These are phyloP conservation scores for Neria commutata DNA, from an alignment of 2,888 invertebrate species.

Conservation along the genomic window DNA sequence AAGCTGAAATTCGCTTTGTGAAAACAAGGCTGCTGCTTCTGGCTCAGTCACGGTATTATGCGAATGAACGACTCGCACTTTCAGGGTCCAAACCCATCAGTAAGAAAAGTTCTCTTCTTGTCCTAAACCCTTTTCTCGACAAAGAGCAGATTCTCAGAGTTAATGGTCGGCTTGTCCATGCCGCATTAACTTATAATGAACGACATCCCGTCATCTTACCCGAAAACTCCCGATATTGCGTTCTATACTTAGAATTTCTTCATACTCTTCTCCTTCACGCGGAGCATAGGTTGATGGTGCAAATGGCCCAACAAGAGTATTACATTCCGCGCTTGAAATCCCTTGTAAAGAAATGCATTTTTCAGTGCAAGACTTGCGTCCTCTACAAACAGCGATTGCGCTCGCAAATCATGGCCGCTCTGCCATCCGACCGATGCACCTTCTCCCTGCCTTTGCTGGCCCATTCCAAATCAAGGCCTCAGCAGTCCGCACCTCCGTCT, in stretches of 20 bases:
- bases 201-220: not conserved
- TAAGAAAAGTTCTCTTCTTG: too few relatives aligned
- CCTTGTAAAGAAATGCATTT: not conserved
- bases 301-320: not conserved
- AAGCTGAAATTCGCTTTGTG: too few relatives aligned
- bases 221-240: not conserved
- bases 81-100: too few relatives aligned
- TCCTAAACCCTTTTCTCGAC: too few relatives aligned
- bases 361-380: not conserved
- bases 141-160: too few relatives aligned
- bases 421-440: not conserved
- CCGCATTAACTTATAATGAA: too few relatives aligned
- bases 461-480: conserved; percentile 27
- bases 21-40: too few relatives aligned
- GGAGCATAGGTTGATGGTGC: not conserved
- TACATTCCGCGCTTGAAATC: not conserved
- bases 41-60: too few relatives aligned
- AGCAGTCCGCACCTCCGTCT: conserved; percentile 16
- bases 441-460: conserved; percentile 22
- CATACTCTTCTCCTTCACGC: not conserved
- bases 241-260: not conserved
- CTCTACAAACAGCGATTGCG: not conserved
- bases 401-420: not conserved
- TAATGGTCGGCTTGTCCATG: too few relatives aligned
- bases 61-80: too few relatives aligned